Evolutionary conservation across 2,113 vertebrate species (phyloP), one percentile per base, ranked within the genome.

Genomic region (Laterallus jamaicensis): DNA sequence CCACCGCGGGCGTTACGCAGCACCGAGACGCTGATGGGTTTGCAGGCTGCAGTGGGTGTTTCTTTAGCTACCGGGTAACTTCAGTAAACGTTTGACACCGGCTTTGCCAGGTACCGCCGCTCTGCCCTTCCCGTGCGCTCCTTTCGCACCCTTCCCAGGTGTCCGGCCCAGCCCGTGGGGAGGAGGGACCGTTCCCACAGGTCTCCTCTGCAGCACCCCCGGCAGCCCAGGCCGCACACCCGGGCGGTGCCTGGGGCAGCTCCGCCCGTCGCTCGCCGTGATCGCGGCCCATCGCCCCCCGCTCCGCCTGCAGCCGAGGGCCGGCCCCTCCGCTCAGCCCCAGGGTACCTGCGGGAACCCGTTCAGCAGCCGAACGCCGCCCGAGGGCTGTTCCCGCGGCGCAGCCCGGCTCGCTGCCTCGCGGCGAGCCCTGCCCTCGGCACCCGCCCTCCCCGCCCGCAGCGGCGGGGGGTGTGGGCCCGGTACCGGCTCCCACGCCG

Each of bases 251-350:
- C 40, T 9, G 82, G 15, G 3, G 52, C 75, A 6, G 82, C 47
- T 55, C 69, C 7, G 44, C 76, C 76, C 13, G 1, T 20, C 28
- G 66, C 24, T 2, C 7, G 9, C 24, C 24, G 24, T 3, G 39
- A 31, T 4, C 1, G 2, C 0, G 14, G 6, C 24, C n/a, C 58
- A 14, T 12, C 50, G 5, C 35, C 35, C 50, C 40, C 21, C 28
- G 0, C 1, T 20, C 12, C 2, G 2, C 1, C 19, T 42, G 42
- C 42, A 15, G 42, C 42, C 42, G 42, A 42, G 14, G 14, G 42
- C 42, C 14, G 42, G 42, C 15, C 52, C 47, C 29, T 37, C 12
- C 12, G 13, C 71, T 22, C 55, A 4, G n/a, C 54, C 22, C 22
- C 2, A n/a, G 62, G 42, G 35, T 7, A 24, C 68, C 74, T 54